Percentiles rank a stretch among this genome's conserved stretches.
phyloP scores from a whole-genome alignment of 2,888 invertebrate species.

The Ophion costatus region DNA sequence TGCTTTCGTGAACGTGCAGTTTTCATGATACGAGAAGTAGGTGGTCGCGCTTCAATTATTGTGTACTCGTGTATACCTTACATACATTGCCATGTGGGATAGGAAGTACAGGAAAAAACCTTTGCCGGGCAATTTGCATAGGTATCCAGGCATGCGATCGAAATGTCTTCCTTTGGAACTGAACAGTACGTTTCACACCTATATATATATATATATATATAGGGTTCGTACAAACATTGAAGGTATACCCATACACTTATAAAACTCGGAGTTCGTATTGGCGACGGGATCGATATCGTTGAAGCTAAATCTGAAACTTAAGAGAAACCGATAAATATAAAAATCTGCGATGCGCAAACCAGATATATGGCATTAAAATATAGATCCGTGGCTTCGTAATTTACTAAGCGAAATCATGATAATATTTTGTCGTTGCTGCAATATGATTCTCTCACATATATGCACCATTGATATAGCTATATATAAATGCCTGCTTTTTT shows the following conservation, averaged over 20 bases:
- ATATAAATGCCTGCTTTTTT: too few relatives aligned
- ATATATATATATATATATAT: slow-evolving; percentile 25
- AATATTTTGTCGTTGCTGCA: slow-evolving; percentile 27
- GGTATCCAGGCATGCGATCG: slow-evolving; percentile 66
- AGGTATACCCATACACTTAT: slow-evolving; percentile 18
- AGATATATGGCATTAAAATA: slow-evolving; percentile 42
- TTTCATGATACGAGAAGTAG: slow-evolving; percentile 56
- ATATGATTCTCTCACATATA: slow-evolving; percentile 34
- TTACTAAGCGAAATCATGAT: slow-evolving; percentile 43
- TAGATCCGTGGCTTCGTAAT: slow-evolving; percentile 26
- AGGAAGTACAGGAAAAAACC: slow-evolving; percentile 27
- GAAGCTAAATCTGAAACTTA: slow-evolving; percentile 62
- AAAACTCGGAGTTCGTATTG: slow-evolving; percentile 5
- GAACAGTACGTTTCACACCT: slow-evolving; percentile 28
- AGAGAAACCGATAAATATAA: slow-evolving; percentile 26
- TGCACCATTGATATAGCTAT: neutral
- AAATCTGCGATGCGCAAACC: slow-evolving; percentile 37
- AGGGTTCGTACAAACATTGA: neutral
- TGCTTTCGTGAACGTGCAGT: slow-evolving; percentile 6
- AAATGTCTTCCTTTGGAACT: slow-evolving; percentile 52
- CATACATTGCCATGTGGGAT: slow-evolving; percentile 28
- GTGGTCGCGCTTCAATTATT: slow-evolving; percentile 64
- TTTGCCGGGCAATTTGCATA: slow-evolving; percentile 64
- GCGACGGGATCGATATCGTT: slow-evolving; percentile 64
- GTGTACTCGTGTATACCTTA: slow-evolving; percentile 12